Evolutionary conservation across 2,113 vertebrate genomes (phyloP).

Genomic region (Halichoerus grypus): DNA sequence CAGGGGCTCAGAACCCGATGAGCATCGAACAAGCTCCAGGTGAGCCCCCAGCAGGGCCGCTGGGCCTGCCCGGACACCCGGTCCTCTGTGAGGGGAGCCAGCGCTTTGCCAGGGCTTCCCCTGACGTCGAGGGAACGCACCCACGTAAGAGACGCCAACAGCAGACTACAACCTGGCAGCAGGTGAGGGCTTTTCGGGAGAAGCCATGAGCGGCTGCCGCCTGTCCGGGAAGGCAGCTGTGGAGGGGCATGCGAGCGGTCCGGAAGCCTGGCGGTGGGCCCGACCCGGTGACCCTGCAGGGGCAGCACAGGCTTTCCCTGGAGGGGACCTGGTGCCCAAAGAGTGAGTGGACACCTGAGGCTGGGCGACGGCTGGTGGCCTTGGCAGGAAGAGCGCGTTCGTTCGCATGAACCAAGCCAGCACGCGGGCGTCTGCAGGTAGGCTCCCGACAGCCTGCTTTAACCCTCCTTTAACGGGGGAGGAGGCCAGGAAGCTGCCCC

Average conservation of each 20-base stretch:
- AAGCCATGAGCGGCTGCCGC: background rate
- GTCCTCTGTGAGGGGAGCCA: too few relatives aligned
- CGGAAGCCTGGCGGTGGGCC: background rate
- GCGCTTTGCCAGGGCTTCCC: background rate
- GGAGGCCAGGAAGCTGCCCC: too few relatives aligned
- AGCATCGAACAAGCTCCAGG: too few relatives aligned
- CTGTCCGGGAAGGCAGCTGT: background rate
- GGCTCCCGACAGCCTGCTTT: background rate
- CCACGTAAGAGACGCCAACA: background rate
- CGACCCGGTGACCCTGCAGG: background rate
- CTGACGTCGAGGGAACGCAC: background rate
- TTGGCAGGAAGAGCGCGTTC: background rate
- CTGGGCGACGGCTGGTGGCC: background rate
- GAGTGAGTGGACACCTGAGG: too few relatives aligned
- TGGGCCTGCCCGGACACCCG: too few relatives aligned
- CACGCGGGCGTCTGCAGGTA: background rate
- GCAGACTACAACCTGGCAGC: background rate
- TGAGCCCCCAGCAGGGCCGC: too few relatives aligned
- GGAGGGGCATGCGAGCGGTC: background rate
- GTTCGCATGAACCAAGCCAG: accelerated
- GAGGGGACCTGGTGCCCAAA: background rate
- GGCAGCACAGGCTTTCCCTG: background rate
- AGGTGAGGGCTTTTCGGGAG: background rate
- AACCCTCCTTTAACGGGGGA: background rate
- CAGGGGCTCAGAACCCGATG: background rate